These are phyloP conservation scores for Cephus pygmeus DNA, from an alignment of 2,888 invertebrate species.

Conservation along the genomic window DNA sequence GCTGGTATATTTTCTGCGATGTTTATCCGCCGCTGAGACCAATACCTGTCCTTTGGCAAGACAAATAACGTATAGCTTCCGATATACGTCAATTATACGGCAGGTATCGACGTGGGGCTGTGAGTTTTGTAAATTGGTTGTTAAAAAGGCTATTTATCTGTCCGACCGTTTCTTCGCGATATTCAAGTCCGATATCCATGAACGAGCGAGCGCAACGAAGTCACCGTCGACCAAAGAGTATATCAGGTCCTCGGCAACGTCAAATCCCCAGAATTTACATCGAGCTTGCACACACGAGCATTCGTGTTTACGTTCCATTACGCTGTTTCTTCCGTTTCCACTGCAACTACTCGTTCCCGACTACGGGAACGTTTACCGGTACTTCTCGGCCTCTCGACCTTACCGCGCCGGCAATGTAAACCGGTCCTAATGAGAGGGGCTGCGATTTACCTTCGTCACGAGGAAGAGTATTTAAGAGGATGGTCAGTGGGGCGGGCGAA, in stretches of 20 bases:
- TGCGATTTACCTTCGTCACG: background rate
- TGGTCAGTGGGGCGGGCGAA: background rate
- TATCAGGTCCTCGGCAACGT: background rate
- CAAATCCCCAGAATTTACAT: background rate
- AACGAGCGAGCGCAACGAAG: background rate
- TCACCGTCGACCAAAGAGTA: background rate
- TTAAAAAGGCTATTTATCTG: background rate
- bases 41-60: background rate
- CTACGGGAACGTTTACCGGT: constrained; percentile 21
- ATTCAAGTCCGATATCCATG: background rate
- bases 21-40: background rate
- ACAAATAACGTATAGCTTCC: background rate
- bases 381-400: constrained; percentile 3
- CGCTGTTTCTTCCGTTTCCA: constrained; percentile 30
- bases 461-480: background rate
- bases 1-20: background rate
- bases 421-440: constrained; percentile 23
- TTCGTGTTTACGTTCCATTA: constrained; percentile 35
- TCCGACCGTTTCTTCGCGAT: background rate
- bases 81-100: background rate
- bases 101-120: background rate
- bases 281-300: constrained; percentile 16
- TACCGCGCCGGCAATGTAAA: constrained; percentile 21
- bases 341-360: constrained; percentile 18
- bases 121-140: background rate